These are phyloP conservation scores for Carapus acus DNA, from an alignment of 2,797 vertebrate genomes.

Conservation along the genomic window DNA sequence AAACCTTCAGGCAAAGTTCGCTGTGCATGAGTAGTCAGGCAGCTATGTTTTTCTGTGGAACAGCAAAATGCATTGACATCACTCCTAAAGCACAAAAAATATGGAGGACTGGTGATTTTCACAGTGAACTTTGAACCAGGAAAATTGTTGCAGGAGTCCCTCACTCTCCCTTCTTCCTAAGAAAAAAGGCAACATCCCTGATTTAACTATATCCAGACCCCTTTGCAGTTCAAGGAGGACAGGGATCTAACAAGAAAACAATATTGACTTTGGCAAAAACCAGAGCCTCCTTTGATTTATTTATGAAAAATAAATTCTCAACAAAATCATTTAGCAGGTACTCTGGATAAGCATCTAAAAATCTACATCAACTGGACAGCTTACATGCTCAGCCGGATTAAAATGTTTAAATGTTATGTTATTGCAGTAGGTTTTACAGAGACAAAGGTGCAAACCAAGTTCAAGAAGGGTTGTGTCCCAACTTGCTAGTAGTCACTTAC, in stretches of 20 bases:
- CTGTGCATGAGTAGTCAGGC: constrained; percentile 43
- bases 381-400: neutral
- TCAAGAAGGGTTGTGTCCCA: too few relatives aligned
- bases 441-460: too few relatives aligned
- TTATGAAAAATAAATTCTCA: neutral
- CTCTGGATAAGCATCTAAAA: constrained; percentile 1
- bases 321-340: constrained; percentile 1
- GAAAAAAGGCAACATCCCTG: constrained; percentile 38
- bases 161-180: constrained; percentile 6
- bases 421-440: too few relatives aligned
- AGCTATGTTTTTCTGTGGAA: constrained; percentile 18
- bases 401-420: constrained; percentile 14
- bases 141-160: constrained; percentile 40
- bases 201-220: constrained; percentile 45
- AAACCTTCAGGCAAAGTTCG: constrained; percentile 28
- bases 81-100: constrained; percentile 43
- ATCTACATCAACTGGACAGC: neutral
- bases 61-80: constrained; percentile 35
- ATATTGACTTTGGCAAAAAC: constrained; percentile 20
- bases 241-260: constrained; percentile 2
- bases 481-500: constrained; percentile 16
- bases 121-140: constrained; percentile 53
- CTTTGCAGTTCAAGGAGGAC: constrained; percentile 7
- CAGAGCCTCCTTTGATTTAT: constrained; percentile 9
- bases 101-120: constrained; percentile 19